Evolutionary conservation across 2,797 vertebrate genomes (phyloP).

Genomic region (Hydrocynus forskahlii): DNA sequence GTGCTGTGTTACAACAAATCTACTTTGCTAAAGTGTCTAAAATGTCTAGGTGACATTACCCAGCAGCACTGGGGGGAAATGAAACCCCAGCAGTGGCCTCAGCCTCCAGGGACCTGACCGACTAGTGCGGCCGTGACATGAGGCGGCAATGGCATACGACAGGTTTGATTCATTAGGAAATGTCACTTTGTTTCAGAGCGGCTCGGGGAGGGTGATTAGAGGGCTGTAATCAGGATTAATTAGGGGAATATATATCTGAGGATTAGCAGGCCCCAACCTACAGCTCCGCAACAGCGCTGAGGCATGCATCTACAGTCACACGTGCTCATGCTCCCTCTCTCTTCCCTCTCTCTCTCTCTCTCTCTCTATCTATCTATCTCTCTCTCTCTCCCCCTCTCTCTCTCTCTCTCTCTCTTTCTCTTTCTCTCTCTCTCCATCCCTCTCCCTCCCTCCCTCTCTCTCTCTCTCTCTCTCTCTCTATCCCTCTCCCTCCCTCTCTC

Average conservation of each 20-base stretch:
- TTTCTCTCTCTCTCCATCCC: no score
- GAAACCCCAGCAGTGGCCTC: constrained; percentile 42
- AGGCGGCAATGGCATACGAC: constrained; percentile 69
- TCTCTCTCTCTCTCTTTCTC: no score
- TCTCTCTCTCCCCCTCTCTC: no score
- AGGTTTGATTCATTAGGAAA: constrained; percentile 80
- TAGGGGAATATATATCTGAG: constrained; percentile 79
- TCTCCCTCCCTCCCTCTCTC: no score
- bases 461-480: no score
- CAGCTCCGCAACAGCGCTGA: constrained; percentile 51
- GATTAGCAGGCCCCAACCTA: constrained; percentile 73
- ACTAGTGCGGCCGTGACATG: constrained; percentile 49
- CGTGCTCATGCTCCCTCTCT: no score
- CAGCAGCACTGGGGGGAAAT: constrained; percentile 42
- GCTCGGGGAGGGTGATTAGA: constrained; percentile 76
- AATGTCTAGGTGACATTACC: constrained; percentile 34
- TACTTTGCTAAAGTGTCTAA: constrained; percentile 32
- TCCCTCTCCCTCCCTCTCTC: no score
- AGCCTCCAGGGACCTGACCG: constrained; percentile 38
- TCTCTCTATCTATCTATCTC: not conserved
- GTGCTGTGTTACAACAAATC: constrained; percentile 15
- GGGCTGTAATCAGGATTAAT: constrained; percentile 82
- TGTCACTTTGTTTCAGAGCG: constrained; percentile 77
- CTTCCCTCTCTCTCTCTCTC: no score
- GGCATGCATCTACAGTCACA: constrained; percentile 52